phyloP scores from a whole-genome alignment of 2,888 invertebrate species.

The Allygus modestus region DNA sequence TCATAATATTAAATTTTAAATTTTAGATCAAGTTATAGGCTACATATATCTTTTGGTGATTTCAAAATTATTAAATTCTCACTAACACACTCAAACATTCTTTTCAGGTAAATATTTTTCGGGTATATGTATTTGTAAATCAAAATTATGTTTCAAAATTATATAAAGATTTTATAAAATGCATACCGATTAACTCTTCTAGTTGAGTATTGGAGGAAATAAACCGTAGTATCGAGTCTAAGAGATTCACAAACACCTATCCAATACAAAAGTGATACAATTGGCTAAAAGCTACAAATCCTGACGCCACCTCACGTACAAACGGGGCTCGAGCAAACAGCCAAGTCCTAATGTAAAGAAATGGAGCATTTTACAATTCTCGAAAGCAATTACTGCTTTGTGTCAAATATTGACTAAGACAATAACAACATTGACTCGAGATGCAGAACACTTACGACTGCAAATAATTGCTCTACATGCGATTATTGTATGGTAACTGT shows the following conservation, averaged over 20 bases:
- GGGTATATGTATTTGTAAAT: too few relatives aligned
- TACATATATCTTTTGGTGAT: too few relatives aligned
- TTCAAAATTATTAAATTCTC: too few relatives aligned
- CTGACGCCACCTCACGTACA: neutral
- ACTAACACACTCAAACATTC: too few relatives aligned
- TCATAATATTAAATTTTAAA: too few relatives aligned
- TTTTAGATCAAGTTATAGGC: too few relatives aligned
- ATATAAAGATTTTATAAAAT: too few relatives aligned
- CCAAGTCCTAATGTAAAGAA: conserved; percentile 25
- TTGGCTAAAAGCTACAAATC: conserved; percentile 12
- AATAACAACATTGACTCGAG: conserved; percentile 53
- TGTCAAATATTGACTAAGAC: conserved; percentile 55
- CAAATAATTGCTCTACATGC: conserved; percentile 47
- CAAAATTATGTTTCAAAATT: too few relatives aligned
- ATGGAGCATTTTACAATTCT: conserved; percentile 48
- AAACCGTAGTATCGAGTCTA: neutral
- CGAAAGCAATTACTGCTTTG: conserved; percentile 39
- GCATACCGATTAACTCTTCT: too few relatives aligned
- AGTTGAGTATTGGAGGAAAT: neutral
- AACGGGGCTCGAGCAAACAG: neutral
- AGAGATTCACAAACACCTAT: conserved; percentile 25
- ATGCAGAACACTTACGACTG: conserved; percentile 36
- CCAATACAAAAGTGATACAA: neutral
- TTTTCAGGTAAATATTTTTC: too few relatives aligned
- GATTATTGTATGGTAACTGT: conserved; percentile 40